phyloP scores from a whole-genome alignment of 2,797 vertebrate genomes.

The Bradypus variegatus region DNA sequence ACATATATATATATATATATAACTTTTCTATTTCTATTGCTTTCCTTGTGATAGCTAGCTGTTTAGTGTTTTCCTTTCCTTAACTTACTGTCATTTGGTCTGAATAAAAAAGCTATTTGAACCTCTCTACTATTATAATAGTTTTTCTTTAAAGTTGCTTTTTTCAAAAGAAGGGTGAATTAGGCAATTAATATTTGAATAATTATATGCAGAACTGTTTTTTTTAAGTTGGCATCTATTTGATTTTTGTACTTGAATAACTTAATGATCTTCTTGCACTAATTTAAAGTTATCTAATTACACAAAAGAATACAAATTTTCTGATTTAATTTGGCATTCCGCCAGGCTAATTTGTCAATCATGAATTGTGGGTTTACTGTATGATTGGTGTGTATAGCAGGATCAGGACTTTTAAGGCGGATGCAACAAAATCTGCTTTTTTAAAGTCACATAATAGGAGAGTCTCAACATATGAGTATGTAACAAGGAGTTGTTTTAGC shows the following conservation, averaged over 20 bases:
- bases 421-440: not conserved
- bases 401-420: not conserved
- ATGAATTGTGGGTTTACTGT: not conserved
- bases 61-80: not conserved
- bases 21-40: not conserved
- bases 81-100: not conserved
- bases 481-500: not conserved
- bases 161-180: not conserved
- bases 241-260: conserved; percentile 37
- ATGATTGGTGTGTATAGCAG: not conserved
- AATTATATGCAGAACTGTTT: not conserved
- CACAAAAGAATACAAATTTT: conserved; percentile 42
- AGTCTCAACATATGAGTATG: not conserved
- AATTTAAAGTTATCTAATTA: conserved; percentile 52
- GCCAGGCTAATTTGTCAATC: conserved; percentile 35
- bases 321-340: conserved; percentile 13
- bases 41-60: not conserved
- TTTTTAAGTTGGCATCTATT: conserved; percentile 15
- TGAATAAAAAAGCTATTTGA: not conserved
- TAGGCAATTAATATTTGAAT: not conserved
- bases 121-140: not conserved
- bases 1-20: no score
- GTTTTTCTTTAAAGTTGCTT: not conserved
- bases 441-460: no score
- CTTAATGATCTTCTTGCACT: conserved; percentile 23